Evolutionary conservation across 2,888 invertebrate genomes (phyloP), one percentile per base, ranked within the genome.

Genomic region (Pseudococcus viburni): DNA sequence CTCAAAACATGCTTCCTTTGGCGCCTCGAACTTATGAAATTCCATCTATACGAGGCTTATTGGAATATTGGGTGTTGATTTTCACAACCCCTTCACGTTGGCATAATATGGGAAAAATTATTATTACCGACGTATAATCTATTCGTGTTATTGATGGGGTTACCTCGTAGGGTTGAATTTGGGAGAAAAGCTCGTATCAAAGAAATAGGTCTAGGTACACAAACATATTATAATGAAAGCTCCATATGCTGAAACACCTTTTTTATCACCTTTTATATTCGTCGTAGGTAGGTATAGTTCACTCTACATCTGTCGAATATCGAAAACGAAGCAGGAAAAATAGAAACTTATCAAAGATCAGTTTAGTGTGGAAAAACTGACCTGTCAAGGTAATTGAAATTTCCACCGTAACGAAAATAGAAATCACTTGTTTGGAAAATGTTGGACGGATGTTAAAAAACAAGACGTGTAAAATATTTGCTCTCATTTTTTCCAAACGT

Each of bases 331-430:
- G 1, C 26, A 33, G 3, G 1, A 33, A n/a, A 33, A 33, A 33
- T 33, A 33, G 26, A 33, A 33, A 2, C 3, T 33, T 33, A 33
- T 59, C 59, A 59, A 59, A 5, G 19, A 59, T 59, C 59, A 59
- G 59, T 59, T 59, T 59, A 19, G 19, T 19, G n/a, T 19, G 7
- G 0, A 19, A 19, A 55, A 55, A 6, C 5, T 59, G 59, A 59
- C 59, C 59, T 19, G 59, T 59, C 59, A 59, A 5, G 6, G 59
- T 59, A 59, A 59, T 59, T 59, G 59, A 59, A 59, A 59, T 59
- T 59, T 59, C 59, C 11, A 59, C 59, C 59, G 19, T 59, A n/a
- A 8, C 55, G 11, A 33, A 33, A 59, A 59, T 59, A 59, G 19
- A 59, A 59, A 59, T 59, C 59, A 19, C 59, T 59, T 19, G 59